Percentiles rank a stretch among this genome's conserved stretches.
Conservation (phyloP, 2,113 vertebrate species). For the Actenoides lindsayi region DNA sequence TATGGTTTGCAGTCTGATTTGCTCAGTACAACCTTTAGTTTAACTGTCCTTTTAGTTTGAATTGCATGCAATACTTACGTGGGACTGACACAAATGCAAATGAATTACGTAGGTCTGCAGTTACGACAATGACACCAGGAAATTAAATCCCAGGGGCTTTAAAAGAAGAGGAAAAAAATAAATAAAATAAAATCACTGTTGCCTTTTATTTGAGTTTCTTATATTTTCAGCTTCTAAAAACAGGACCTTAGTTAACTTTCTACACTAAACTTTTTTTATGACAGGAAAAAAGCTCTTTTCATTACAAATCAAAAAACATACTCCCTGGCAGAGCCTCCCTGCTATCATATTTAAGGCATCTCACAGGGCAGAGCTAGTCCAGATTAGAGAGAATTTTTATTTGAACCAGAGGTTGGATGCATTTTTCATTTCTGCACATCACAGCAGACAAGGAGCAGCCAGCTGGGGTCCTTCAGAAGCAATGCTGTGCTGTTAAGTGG, state of each 20-base stretch:
- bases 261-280: not conserved
- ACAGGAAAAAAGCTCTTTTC: not conserved
- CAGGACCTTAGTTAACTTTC: not conserved
- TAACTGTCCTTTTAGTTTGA: not conserved
- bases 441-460: not conserved
- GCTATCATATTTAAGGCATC: not conserved
- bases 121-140: not conserved
- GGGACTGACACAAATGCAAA: not conserved
- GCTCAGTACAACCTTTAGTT: not conserved
- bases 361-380: slow-evolving; percentile 46
- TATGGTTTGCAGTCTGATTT: not conserved
- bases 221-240: slow-evolving; percentile 11
- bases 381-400: slow-evolving; percentile 48
- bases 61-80: not conserved
- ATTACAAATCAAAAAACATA: not conserved
- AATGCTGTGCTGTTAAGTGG: slow-evolving; percentile 3
- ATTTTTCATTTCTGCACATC: not conserved
- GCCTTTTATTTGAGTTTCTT: not conserved
- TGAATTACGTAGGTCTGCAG: not conserved
- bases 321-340: not conserved
- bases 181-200: not conserved
- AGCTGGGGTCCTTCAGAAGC: slow-evolving; percentile 42
- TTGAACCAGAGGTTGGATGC: slow-evolving; percentile 14
- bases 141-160: not conserved
- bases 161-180: not conserved